Conservation (phyloP, 1,140 invertebrate species). For the Megalonaias nervosa region DNA sequence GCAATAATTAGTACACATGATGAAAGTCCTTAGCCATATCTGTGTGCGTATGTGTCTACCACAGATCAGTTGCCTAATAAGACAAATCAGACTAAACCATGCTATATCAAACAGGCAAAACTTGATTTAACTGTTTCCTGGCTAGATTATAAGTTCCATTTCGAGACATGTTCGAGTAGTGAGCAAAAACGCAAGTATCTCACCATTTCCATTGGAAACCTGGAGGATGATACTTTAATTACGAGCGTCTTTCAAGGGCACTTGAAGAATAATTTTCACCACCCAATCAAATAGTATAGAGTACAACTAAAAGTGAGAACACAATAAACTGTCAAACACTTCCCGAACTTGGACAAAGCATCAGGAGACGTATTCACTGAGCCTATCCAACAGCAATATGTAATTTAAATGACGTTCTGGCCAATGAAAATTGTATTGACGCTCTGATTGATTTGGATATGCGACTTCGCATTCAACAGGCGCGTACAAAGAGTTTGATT, state of each 20-base stretch:
- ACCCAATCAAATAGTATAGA: slow-evolving; percentile 20
- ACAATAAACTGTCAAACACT: slow-evolving; percentile 19
- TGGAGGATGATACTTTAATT: background rate
- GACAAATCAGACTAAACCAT: no score
- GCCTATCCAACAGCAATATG: slow-evolving; percentile 18
- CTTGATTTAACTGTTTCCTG: no score
- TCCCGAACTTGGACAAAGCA: no score
- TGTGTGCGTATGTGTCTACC: no score
- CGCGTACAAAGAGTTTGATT: slow-evolving; percentile 2
- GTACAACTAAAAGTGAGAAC: slow-evolving; percentile 5
- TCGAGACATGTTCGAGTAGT: no score
- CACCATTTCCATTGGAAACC: no score
- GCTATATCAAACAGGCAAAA: no score
- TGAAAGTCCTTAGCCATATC: no score
- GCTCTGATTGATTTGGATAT: slow-evolving; percentile 3
- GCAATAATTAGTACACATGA: no score
- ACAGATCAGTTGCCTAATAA: no score
- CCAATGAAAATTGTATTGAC: slow-evolving; percentile 16
- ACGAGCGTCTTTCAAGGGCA: background rate
- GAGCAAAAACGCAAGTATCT: no score
- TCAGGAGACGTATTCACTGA: slow-evolving; percentile 4
- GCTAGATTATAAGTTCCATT: no score
- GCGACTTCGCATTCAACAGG: slow-evolving; percentile 13
- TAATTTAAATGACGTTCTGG: slow-evolving; percentile 22
- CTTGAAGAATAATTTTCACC: slow-evolving; percentile 17